Percentiles rank a stretch among this genome's conserved stretches.
These are phyloP conservation scores for Brotula barbata DNA, from an alignment of 2,797 vertebrate genomes.

Conservation along the genomic window DNA sequence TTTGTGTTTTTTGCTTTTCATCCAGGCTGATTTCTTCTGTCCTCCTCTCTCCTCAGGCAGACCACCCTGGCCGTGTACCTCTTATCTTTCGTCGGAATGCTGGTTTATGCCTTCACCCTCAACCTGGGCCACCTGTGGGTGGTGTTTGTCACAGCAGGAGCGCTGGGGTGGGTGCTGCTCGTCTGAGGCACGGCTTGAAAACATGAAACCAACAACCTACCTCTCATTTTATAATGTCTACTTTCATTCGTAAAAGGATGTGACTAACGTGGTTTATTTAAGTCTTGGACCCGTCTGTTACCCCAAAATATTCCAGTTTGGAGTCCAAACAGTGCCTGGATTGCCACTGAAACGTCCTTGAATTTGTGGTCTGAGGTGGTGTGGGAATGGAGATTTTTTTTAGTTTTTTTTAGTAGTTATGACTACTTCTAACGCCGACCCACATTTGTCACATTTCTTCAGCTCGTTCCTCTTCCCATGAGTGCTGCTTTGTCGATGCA, in stretches of 20 bases:
- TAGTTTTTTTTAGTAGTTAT: no score
- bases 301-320: not conserved
- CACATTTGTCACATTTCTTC: not conserved
- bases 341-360: not conserved
- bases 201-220: no score
- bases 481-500: conserved; percentile 23
- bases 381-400: not conserved
- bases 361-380: not conserved
- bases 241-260: no score
- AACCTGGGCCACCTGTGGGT: conserved; percentile 86
- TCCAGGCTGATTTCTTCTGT: not conserved
- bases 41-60: conserved; percentile 77
- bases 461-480: not conserved
- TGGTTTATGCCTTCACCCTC: conserved; percentile 87
- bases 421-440: not conserved
- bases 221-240: no score
- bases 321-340: not conserved
- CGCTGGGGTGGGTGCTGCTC: conserved; percentile 84
- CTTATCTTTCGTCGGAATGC: conserved; percentile 89
- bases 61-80: conserved; percentile 87
- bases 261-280: no score
- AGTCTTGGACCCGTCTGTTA: no score
- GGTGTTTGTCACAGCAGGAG: conserved; percentile 89
- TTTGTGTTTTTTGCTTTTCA: not conserved
- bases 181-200: not conserved